A percentile compares a stretch with the other conserved stretches of the same genome.
These are phyloP conservation scores for Excalfactoria chinensis DNA, from an alignment of 2,113 vertebrate genomes.

Conservation along the genomic window DNA sequence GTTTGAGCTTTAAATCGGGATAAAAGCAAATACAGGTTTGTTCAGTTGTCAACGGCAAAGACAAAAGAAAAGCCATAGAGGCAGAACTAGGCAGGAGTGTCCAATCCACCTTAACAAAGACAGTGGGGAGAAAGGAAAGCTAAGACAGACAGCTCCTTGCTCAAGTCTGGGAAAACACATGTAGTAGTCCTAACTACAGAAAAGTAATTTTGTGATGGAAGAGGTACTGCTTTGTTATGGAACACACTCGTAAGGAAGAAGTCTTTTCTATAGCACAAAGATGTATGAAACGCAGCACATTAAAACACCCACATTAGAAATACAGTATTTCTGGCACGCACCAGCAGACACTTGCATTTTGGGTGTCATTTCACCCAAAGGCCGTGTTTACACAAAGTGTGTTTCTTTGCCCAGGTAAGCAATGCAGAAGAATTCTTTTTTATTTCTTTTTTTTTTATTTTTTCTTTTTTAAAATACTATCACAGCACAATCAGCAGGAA, in stretches of 20 bases:
- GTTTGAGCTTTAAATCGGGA: neutral
- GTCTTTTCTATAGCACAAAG: neutral
- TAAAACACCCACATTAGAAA: neutral
- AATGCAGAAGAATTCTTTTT: neutral
- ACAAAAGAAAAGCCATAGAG: neutral
- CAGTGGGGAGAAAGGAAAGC: neutral
- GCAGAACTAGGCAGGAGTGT: neutral
- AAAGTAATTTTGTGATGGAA: neutral
- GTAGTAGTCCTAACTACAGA: neutral
- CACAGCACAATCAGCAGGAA: neutral
- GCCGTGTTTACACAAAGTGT: neutral
- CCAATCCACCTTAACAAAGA: neutral
- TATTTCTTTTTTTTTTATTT: neutral
- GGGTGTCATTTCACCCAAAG: neutral
- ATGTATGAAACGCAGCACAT: fast-evolving
- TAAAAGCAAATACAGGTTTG: neutral
- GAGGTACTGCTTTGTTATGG: fast-evolving
- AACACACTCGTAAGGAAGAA: neutral
- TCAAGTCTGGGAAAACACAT: neutral
- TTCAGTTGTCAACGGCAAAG: neutral
- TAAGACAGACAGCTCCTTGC: neutral
- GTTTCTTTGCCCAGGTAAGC: neutral
- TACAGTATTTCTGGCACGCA: neutral
- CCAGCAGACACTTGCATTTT: neutral
- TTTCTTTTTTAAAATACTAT: neutral